Percentiles rank a stretch among this genome's conserved stretches.
phyloP scores from a whole-genome alignment of 2,113 vertebrate species.

The Nipponia nippon region DNA sequence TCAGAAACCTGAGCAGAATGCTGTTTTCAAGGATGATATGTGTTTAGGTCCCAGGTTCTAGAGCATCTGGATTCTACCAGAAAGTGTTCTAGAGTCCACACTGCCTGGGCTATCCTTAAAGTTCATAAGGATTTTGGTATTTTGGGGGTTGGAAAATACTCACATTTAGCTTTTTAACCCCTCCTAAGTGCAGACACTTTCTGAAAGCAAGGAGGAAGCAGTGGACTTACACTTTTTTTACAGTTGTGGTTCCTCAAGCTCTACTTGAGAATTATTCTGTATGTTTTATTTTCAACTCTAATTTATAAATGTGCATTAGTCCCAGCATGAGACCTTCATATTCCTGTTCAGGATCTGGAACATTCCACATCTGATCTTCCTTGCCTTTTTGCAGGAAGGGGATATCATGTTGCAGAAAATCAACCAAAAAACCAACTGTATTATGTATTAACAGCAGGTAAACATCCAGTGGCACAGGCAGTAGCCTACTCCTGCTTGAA shows the following conservation, averaged over 20 bases:
- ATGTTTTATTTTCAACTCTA: neutral
- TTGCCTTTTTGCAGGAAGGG: neutral
- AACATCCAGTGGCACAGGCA: neutral
- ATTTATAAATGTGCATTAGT: neutral
- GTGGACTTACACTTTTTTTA: neutral
- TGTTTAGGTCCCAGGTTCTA: neutral
- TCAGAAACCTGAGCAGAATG: neutral
- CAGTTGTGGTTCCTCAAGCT: neutral
- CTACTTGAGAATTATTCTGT: neutral
- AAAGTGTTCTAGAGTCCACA: neutral
- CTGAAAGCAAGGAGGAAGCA: neutral
- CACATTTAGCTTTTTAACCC: neutral
- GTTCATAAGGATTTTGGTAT: neutral
- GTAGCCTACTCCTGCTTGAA: neutral
- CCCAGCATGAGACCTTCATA: neutral
- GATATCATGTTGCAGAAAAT: neutral
- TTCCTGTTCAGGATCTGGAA: neutral
- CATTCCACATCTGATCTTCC: neutral
- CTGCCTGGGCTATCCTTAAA: neutral
- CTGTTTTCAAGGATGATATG: neutral
- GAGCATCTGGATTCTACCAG: neutral
- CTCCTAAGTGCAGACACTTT: neutral
- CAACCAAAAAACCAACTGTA: neutral
- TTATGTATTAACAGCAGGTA: neutral
- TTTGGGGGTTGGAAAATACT: neutral